Conservation (phyloP, 1,140 invertebrate species). For the Ips nitidus region DNA sequence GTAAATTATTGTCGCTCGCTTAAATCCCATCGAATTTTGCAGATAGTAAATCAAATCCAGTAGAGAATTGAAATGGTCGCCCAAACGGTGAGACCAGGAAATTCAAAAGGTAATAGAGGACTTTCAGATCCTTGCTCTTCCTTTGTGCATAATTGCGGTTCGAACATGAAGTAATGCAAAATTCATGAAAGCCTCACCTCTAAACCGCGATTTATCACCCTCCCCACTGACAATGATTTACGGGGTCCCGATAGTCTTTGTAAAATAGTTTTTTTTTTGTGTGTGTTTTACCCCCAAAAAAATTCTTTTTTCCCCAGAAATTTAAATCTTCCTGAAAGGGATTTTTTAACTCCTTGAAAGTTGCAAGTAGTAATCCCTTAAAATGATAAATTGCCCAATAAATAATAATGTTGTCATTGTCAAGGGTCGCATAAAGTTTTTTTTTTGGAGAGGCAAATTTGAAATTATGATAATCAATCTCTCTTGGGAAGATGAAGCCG, state of each 20-base stretch:
- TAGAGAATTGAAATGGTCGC: background rate
- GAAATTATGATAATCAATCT: conserved; percentile 22
- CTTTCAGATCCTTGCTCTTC: conserved; percentile 16
- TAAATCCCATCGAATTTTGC: background rate
- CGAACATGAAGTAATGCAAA: conserved; percentile 34
- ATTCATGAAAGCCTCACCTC: conserved; percentile 39
- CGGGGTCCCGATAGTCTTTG: background rate
- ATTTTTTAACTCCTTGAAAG: too few relatives aligned
- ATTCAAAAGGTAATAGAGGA: conserved; percentile 31
- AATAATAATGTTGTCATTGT: background rate
- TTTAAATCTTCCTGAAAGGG: too few relatives aligned
- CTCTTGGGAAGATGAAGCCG: conserved; percentile 16
- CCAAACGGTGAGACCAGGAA: conserved; percentile 18
- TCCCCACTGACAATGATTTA: conserved; percentile 34
- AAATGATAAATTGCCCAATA: conserved; percentile 1
- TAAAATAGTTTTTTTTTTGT: background rate
- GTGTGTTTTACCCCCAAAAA: background rate
- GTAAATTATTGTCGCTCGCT: background rate
- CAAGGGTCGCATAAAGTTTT: conserved; percentile 2
- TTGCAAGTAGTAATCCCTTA: background rate
- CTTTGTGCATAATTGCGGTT: conserved; percentile 37
- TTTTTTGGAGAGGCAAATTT: conserved; percentile 13
- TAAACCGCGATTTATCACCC: conserved; percentile 37
- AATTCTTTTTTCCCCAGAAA: too few relatives aligned
- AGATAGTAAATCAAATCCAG: background rate